Percentiles rank a stretch among this genome's conserved stretches.
Conservation (phyloP, 35 echinoderm and acorn worm genomes). For the Eucidaris tribuloides region DNA sequence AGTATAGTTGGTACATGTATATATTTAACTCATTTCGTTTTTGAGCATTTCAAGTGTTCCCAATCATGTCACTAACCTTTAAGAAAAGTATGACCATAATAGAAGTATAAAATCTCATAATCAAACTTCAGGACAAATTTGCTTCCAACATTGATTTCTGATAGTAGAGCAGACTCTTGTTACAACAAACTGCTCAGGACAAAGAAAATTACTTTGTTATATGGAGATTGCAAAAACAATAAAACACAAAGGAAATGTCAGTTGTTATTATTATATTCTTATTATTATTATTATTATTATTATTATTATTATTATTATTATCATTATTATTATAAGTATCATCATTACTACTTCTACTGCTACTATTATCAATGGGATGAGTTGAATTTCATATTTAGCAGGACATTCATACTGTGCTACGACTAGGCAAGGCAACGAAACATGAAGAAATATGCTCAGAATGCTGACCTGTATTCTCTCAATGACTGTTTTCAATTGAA, state of each 20-base stretch:
- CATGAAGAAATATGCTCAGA: not conserved
- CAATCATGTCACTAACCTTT: too few species aligned
- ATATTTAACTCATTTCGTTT: too few species aligned
- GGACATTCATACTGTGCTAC: not conserved
- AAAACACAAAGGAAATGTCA: not conserved
- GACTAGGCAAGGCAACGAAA: not conserved
- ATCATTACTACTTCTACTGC: not conserved
- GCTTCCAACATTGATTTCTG: not conserved
- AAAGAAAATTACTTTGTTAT: not conserved
- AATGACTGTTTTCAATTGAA: constrained; percentile 85
- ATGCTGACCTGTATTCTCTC: constrained; percentile 81
- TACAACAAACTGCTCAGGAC: not conserved
- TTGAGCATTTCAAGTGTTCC: too few species aligned
- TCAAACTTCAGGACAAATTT: too few species aligned
- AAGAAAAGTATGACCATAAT: too few species aligned
- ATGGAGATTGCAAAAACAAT: not conserved
- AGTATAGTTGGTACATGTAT: too few species aligned
- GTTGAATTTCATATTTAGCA: not conserved
- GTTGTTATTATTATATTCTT: not conserved
- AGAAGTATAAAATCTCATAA: too few species aligned
- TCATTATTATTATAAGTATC: not conserved
- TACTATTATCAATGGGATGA: not conserved
- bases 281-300: too few species aligned
- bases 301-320: not conserved
- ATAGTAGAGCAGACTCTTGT: too few species aligned